A percentile compares a stretch with the other conserved stretches of the same genome.
These are phyloP conservation scores for Corythornis cristatus DNA, from an alignment of 2,113 vertebrate species.

Conservation along the genomic window DNA sequence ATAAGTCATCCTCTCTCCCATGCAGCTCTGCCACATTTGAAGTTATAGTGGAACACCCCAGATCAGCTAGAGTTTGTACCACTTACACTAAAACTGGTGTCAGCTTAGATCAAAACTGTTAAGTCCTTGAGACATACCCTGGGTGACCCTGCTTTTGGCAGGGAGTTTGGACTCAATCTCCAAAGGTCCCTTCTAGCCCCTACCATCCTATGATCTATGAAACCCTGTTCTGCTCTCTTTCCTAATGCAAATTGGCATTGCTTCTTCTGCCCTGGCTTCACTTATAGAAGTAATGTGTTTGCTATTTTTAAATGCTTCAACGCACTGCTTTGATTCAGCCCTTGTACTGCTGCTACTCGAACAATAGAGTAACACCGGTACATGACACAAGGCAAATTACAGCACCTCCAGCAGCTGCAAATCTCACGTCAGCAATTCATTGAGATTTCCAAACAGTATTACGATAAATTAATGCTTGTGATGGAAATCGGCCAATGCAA, in stretches of 20 bases:
- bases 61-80: not conserved
- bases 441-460: not conserved
- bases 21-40: not conserved
- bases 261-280: not conserved
- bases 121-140: not conserved
- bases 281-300: not conserved
- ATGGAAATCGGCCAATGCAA: constrained; percentile 36
- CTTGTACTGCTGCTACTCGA: not conserved
- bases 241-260: not conserved
- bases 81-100: not conserved
- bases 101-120: not conserved
- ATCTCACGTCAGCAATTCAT: not conserved
- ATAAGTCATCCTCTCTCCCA: constrained; percentile 27
- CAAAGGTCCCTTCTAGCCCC: too few relatives aligned
- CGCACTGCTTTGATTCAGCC: not conserved
- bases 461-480: constrained; percentile 48
- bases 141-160: not conserved
- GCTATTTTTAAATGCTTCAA: not conserved
- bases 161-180: not conserved
- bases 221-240: not conserved
- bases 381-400: fast-evolving
- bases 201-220: not conserved
- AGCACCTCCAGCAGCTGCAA: constrained; percentile 6
- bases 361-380: not conserved
- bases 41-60: not conserved